Conservation (phyloP, 2,113 vertebrate species). For the Gnathonemus echidnorhynchus region DNA sequence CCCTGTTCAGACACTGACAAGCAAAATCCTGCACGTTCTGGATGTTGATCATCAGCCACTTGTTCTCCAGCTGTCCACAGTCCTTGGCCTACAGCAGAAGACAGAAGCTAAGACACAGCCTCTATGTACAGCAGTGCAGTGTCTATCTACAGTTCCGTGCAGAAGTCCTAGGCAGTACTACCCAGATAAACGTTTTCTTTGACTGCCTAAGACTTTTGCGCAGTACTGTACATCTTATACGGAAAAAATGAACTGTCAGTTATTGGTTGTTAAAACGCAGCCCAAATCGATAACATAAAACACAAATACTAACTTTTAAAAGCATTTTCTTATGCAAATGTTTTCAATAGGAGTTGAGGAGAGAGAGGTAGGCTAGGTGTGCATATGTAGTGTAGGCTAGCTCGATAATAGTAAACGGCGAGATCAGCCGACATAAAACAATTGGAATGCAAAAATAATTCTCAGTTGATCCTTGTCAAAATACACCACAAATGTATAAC, state of each 20-base stretch:
- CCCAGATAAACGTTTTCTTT: background rate
- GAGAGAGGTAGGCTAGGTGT: too few species aligned
- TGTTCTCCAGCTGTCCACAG: slow-evolving; percentile 93
- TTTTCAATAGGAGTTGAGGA: too few species aligned
- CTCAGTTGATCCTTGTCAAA: background rate
- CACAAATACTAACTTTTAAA: too few species aligned
- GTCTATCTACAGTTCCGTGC: background rate
- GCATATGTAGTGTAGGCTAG: too few species aligned
- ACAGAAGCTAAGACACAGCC: background rate
- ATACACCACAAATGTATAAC: background rate
- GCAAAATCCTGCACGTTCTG: slow-evolving; percentile 98
- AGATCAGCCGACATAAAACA: too few species aligned
- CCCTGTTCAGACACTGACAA: slow-evolving; percentile 94
- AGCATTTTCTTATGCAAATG: too few species aligned
- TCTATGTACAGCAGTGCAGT: background rate
- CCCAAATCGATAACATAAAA: background rate
- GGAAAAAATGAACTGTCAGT: background rate
- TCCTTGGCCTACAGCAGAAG: slow-evolving; percentile 80
- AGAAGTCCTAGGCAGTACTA: background rate
- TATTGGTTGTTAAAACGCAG: background rate
- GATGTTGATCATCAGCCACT: slow-evolving; percentile 99
- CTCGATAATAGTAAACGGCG: too few species aligned
- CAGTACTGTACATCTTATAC: background rate
- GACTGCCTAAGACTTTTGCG: background rate
- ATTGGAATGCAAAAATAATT: background rate